Evolutionary conservation across 2,113 vertebrate genomes (phyloP), one percentile per base, ranked within the genome.

Genomic region (Spilogale gracilis): DNA sequence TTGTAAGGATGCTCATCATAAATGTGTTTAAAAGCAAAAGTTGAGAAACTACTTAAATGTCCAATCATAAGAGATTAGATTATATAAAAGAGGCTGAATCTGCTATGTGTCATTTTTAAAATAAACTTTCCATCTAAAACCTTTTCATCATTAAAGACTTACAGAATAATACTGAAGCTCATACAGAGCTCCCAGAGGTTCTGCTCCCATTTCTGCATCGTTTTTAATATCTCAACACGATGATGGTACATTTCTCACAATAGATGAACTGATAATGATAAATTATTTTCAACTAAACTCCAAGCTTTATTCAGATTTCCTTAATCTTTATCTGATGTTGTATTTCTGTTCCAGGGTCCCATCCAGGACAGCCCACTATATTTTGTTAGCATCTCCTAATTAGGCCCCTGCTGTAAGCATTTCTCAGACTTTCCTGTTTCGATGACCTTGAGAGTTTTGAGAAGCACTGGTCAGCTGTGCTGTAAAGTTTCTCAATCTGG

Each of bases 1-100:
- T 48, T 2, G 0, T 52, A 71, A 94, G 30, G 56, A 78, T 11
- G 13, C 45, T 82, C 32, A n/a, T 82, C 32, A 30, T 73, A 94
- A 92, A 63, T 45, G 80, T 63, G 50, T 45, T 85, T 25, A 82
- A 96, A 89, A 95, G 58, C 78, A 93, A 91, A 94, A 84, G 69
- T 63, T 88, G 74, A 89, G 78, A 92, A 94, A 94, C 50, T 56
- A 84, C 16, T 76, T 96, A 80, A 91, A 81, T 32, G 58, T 76
- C 48, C 18, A 84, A 58, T 76, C 65, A 71, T 48, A 95, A 50
- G 30, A 73, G 7, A 50, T 20, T 52, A 93, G 48, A 71, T 90
- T 54, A 90, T 92, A 94, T 81, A 81, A 60, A 88, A 90, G 43
- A 45, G 38, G 38, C 73, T 52, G 14, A 13, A 30, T 23, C 71